A percentile compares a stretch with the other conserved stretches of the same genome.
These are phyloP conservation scores for Numenius arquata DNA, from an alignment of 2,113 vertebrate species.

Conservation along the genomic window DNA sequence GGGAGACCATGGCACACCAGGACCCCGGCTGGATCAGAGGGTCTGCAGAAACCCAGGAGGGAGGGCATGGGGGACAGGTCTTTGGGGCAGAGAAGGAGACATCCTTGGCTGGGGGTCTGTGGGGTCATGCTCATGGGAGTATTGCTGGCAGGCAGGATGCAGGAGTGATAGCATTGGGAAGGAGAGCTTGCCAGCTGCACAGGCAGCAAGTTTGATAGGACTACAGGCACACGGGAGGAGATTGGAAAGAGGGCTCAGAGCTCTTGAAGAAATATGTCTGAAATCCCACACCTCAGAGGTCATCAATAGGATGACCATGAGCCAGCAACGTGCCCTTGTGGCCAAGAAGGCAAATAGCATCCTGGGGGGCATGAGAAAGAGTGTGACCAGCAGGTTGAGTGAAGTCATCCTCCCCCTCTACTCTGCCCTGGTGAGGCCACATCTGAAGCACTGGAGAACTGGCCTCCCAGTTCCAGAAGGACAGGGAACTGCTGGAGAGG, in stretches of 20 bases:
- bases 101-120: not conserved
- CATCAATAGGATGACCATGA: no score
- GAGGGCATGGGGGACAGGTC: not conserved
- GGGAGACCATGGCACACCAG: not conserved
- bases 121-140: not conserved
- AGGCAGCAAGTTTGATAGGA: not conserved
- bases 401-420: no score
- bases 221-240: not conserved
- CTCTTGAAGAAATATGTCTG: not conserved
- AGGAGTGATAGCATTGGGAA: not conserved
- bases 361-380: no score
- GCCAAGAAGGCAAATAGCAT: no score
- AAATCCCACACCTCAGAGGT: not conserved
- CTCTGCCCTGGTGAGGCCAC: no score
- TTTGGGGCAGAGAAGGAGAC: not conserved
- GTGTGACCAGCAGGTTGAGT: no score
- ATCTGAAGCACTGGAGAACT: no score
- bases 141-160: not conserved
- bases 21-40: not conserved
- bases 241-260: not conserved
- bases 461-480: no score
- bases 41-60: not conserved
- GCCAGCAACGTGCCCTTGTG: no score
- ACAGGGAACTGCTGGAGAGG: no score
- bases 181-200: not conserved